A percentile compares a stretch with the other conserved stretches of the same genome.
Conservation (phyloP, 2,888 invertebrate species). For the Willowsia nigromaculata region DNA sequence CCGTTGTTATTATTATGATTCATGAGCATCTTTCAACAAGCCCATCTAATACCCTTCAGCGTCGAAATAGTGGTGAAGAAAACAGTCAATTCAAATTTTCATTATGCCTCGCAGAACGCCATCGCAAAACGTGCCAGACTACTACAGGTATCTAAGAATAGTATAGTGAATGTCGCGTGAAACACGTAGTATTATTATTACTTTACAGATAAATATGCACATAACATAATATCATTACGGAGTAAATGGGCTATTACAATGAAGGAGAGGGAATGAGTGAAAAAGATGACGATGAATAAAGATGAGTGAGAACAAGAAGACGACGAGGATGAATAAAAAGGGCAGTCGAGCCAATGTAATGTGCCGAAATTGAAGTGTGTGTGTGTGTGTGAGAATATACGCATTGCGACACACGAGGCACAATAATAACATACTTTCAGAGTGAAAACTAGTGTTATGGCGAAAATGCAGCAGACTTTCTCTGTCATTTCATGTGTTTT, state of each 20-base stretch:
- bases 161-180: background rate
- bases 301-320: background rate
- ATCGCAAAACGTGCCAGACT: background rate
- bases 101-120: background rate
- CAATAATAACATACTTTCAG: background rate
- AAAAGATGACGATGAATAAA: slow-evolving; percentile 7
- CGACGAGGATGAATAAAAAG: background rate
- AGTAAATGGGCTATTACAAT: slow-evolving; percentile 17
- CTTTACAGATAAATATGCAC: background rate
- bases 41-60: background rate
- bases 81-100: background rate
- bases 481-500: background rate
- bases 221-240: background rate
- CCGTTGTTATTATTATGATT: background rate
- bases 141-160: no score
- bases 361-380: background rate
- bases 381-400: background rate
- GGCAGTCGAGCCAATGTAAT: background rate
- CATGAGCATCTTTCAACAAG: background rate
- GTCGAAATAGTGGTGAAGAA: background rate
- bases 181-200: background rate
- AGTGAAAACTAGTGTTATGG: background rate
- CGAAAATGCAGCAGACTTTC: background rate
- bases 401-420: slow-evolving; percentile 50
- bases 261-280: background rate